Evolutionary conservation across 1,140 invertebrate species (phyloP), one percentile per base, ranked within the genome.

Genomic region (Drosophila kurseongensis): DNA sequence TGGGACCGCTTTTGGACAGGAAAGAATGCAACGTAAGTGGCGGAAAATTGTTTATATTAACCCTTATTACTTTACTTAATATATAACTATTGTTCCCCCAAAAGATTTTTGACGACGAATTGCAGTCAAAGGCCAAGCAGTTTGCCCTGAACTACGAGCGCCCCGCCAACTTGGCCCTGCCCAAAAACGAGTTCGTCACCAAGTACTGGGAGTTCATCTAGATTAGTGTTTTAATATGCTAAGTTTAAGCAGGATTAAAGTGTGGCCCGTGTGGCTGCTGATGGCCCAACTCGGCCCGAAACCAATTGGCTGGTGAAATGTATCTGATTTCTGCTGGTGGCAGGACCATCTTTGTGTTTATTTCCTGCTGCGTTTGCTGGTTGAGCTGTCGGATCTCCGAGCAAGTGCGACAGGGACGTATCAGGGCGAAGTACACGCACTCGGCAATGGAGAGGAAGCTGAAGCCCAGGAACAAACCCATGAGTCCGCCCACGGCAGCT

Each of bases 381-480:
- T 58, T 56, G 14, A 52, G 76, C 12, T 69, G 71, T 3, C 79
- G 61, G 2, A 83, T 35, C n/a, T 90, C 74, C 5, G 61, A 51
- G 48, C 74, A 85, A n/a, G 74, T 76, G 54, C 85, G 95, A 35
- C 94, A 93, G 0, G 94, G 85, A n/a, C 95, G 93, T 12, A 96
- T 89, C 0, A 95, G 94, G 18, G 95, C 65, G 82, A 95, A 96
- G 89, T 96, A 97, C 0, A 96, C 32, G 4, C 96, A 93, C 93
- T 97, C 96, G 16, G 96, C 94, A 5, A 95, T 93, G 78, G 96
- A 97, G 59, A 97, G 93, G 80, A 96, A 95, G 90, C 96, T 97
- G 83, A 97, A 97, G 5, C 96, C 96, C 92, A 97, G 93, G 80
- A 96, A 97, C 0, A 97, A 92, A 10, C 96, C 96, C n/a, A 97